Base-by-base conservation (phyloP, 2,888 invertebrate species). In the Lasioglossum figueresi region DNA sequence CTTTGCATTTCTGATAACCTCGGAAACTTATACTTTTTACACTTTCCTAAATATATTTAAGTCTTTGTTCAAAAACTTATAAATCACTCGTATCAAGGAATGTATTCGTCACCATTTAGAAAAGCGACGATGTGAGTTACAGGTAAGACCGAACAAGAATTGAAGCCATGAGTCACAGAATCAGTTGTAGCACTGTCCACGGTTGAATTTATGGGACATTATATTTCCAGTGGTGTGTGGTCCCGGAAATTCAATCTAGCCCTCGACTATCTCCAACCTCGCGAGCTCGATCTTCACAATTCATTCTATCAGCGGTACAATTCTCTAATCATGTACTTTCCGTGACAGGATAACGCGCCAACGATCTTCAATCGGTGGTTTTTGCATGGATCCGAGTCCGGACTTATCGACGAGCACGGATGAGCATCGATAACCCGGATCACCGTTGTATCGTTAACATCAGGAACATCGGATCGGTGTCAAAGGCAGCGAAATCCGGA, bases 401-500 rank as follows among this genome's bases (percentile, higher is more conserved):
- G n/a, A 40, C 12, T n/a, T 23, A 70, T 70, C 70, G 40, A 14
- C 5, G 40, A 70, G n/a, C n/a, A 70, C 14, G 2, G 40, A 40
- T 27, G 12, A 70, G n/a, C 40, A 70, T 70, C 70, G 70, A 70
- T 70, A 70, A 70, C 40, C 40, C 5, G 40, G 70, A 40, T 40
- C 12, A n/a, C 70, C 70, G 23, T 23, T 56, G n/a, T 40, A 40
- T 40, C 70, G 70, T 70, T 40, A 70, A n/a, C 70, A 70, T 70
- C 40, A 40, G 37, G 40, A 40, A 70, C 70, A 70, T 40, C 45
- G 19, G 34, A 31, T 16, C 37, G 76, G n/a, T 45, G 71, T 71
- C 78, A 77, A 37, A 56, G 52, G 56, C 43, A 70, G 31, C 16
- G 34, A 14, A 48, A 52, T 31, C 16, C 14, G 27, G 48, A 16